Conservation (phyloP, 2,797 vertebrate species). For the Notamacropus eugenii region DNA sequence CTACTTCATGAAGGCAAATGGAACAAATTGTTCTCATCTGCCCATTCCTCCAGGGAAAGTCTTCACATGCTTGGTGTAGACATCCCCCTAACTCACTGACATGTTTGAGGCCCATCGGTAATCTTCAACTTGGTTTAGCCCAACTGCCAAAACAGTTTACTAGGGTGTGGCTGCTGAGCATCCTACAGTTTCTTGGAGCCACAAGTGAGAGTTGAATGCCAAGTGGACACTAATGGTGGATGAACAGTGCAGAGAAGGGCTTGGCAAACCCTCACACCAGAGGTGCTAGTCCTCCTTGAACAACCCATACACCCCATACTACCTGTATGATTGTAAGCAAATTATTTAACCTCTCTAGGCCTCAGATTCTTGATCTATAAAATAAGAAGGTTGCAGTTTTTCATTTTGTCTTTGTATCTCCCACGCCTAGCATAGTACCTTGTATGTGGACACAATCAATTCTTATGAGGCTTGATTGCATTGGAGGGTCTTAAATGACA, state of each 20-base stretch:
- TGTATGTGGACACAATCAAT: background rate
- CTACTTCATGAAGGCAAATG: background rate
- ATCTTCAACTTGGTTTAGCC: background rate
- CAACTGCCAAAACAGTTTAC: background rate
- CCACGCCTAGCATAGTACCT: background rate
- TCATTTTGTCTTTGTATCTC: background rate
- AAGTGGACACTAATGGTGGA: background rate
- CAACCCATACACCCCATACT: background rate
- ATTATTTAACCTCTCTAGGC: background rate
- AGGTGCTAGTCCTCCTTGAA: background rate
- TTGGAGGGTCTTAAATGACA: background rate
- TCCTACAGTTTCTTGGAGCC: background rate
- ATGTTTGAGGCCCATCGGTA: too few relatives aligned
- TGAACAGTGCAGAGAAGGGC: background rate
- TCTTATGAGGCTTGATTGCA: background rate
- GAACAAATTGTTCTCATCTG: background rate
- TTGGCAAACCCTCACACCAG: background rate
- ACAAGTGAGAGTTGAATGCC: background rate
- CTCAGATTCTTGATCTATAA: background rate
- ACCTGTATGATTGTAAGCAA: background rate
- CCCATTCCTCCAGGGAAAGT: background rate
- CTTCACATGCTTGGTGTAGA: background rate
- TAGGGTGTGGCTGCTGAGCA: background rate
- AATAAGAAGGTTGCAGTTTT: background rate
- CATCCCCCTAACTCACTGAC: background rate